Conservation (phyloP, 64 coral and sea anemone species). For the Dendronephthya gigantea region DNA sequence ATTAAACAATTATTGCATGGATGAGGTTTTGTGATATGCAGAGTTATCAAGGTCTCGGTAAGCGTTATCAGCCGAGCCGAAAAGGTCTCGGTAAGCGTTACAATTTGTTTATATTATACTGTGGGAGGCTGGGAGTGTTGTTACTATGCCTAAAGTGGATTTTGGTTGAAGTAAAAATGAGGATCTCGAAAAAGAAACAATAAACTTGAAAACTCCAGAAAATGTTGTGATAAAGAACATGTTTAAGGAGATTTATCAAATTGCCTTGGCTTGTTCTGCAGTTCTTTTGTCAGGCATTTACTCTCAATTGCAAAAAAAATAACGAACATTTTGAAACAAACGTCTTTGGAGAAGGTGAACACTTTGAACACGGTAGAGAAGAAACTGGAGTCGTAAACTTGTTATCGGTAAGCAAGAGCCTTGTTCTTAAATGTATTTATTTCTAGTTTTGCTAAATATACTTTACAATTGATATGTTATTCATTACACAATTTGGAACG, state of each 20-base stretch:
- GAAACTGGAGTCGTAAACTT: background rate
- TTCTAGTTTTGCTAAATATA: no score
- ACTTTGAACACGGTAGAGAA: background rate
- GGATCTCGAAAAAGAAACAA: background rate
- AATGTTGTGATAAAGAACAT: background rate
- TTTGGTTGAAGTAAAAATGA: no score
- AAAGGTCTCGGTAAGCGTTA: no score
- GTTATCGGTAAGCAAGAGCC: background rate
- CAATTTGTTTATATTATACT: no score
- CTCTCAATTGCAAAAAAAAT: background rate
- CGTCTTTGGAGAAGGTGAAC: background rate
- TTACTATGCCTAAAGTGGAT: no score
- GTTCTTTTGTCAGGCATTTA: background rate
- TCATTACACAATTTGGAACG: no score
- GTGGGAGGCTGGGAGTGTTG: background rate
- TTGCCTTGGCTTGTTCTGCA: background rate
- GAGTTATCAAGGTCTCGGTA: no score
- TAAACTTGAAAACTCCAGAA: background rate
- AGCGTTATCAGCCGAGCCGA: no score
- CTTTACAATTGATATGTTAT: no score
- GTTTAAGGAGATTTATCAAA: background rate
- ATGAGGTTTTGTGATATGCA: no score
- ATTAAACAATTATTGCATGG: no score
- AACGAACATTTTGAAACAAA: background rate
- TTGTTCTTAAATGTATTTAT: no score